phyloP scores from a whole-genome alignment of 2,113 vertebrate genomes.

The rat (Rattus norvegicus) region DNA sequence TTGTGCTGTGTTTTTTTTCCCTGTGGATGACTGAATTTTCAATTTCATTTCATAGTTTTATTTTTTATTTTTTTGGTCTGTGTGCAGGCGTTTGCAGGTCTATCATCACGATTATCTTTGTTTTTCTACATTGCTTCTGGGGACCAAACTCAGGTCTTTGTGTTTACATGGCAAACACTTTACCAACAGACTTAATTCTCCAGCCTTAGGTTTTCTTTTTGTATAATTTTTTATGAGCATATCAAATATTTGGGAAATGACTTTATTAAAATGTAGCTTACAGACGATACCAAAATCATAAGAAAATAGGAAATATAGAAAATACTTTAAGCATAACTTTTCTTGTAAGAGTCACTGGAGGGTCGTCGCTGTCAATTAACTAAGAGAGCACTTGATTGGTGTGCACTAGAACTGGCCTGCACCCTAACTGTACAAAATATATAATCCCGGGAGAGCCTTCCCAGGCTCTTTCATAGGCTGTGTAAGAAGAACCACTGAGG shows the following conservation, averaged over 20 bases:
- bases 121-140: not conserved
- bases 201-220: not conserved
- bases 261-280: not conserved
- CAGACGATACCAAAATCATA: not conserved
- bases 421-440: not conserved
- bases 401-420: not conserved
- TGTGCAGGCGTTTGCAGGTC: not conserved
- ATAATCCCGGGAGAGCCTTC: not conserved
- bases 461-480: not conserved
- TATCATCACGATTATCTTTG: not conserved
- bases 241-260: not conserved
- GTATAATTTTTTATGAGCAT: not conserved
- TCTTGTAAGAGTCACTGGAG: not conserved
- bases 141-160: not conserved
- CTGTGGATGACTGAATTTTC: constrained; percentile 14
- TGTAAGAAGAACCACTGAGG: not conserved
- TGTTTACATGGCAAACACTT: not conserved
- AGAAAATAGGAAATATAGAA: constrained; percentile 1
- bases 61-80: not conserved
- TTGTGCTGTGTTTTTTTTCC: not conserved
- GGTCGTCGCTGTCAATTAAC: not conserved
- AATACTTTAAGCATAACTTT: not conserved
- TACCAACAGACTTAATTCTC: not conserved
- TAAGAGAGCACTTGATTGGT: not conserved
- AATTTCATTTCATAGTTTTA: constrained; percentile 8